Evolutionary conservation across 2,113 vertebrate species (phyloP).

Genomic region (Ictidomys tridecemlineatus): DNA sequence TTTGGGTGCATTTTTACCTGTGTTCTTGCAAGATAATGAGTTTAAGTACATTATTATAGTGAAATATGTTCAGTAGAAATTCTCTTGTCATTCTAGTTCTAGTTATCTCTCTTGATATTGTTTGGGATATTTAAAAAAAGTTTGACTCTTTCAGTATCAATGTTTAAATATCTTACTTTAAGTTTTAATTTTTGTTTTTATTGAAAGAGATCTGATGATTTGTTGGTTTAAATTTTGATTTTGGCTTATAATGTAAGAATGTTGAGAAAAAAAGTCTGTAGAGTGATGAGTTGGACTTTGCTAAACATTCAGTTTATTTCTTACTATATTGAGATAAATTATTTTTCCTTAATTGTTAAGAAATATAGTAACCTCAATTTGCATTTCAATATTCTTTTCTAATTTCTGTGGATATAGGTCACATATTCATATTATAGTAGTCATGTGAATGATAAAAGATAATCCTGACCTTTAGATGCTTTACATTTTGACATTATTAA

Average conservation of each 20-base stretch:
- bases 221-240: not conserved
- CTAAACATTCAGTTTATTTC: not conserved
- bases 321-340: slow-evolving; percentile 21
- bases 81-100: not conserved
- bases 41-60: not conserved
- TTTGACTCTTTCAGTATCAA: not conserved
- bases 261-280: not conserved
- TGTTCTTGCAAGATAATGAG: not conserved
- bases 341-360: slow-evolving; percentile 6
- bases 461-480: not conserved
- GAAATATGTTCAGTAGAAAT: not conserved
- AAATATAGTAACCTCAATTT: slow-evolving; percentile 22
- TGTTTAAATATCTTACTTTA: not conserved
- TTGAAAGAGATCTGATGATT: slow-evolving; percentile 12
- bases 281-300: not conserved
- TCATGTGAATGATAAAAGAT: not conserved
- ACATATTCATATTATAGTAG: not conserved
- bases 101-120: not conserved
- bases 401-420: not conserved
- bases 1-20: not conserved
- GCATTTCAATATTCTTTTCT: not conserved
- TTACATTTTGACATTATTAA: not conserved
- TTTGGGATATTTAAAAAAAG: not conserved
- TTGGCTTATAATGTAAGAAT: not conserved
- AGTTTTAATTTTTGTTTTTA: slow-evolving; percentile 23